Percentiles rank a stretch among this genome's conserved stretches.
Conservation (phyloP, 2,113 vertebrate genomes). For the Hydrochoerus hydrochaeris region DNA sequence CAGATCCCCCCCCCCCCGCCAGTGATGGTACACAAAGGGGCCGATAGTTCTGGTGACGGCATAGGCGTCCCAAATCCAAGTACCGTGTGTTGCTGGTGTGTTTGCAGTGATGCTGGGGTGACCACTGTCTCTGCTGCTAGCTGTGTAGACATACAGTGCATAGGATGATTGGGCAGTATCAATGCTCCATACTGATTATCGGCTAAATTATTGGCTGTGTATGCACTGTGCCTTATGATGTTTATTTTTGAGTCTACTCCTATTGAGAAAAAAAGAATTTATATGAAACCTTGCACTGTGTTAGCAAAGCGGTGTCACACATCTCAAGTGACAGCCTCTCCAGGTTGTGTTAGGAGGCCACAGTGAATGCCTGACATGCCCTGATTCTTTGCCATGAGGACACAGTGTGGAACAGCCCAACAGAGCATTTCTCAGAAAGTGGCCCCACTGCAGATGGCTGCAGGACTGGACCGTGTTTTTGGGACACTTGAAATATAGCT, state of each 20-base stretch:
- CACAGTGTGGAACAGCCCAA: not conserved
- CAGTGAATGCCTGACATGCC: too few relatives aligned
- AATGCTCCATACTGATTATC: not conserved
- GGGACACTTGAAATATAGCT: not conserved
- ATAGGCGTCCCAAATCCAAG: too few relatives aligned
- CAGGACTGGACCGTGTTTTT: not conserved
- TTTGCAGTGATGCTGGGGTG: not conserved
- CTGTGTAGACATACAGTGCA: not conserved
- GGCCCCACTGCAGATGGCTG: not conserved
- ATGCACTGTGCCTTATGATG: not conserved
- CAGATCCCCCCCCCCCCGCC: not conserved
- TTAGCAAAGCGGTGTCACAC: not conserved
- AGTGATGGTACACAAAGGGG: not conserved
- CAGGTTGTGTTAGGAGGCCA: not conserved
- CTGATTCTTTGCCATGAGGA: too few relatives aligned
- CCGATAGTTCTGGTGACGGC: not conserved
- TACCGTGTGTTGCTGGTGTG: not conserved
- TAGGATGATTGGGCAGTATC: not conserved
- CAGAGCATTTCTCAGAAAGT: not conserved
- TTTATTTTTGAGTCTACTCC: not conserved
- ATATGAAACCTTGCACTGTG: rapidly evolving
- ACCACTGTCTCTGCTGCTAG: too few relatives aligned
- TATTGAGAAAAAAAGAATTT: not conserved
- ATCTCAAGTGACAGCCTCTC: not conserved
- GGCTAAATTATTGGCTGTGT: not conserved